phyloP scores from a whole-genome alignment of 2,113 vertebrate species.

The Mobula hypostoma region DNA sequence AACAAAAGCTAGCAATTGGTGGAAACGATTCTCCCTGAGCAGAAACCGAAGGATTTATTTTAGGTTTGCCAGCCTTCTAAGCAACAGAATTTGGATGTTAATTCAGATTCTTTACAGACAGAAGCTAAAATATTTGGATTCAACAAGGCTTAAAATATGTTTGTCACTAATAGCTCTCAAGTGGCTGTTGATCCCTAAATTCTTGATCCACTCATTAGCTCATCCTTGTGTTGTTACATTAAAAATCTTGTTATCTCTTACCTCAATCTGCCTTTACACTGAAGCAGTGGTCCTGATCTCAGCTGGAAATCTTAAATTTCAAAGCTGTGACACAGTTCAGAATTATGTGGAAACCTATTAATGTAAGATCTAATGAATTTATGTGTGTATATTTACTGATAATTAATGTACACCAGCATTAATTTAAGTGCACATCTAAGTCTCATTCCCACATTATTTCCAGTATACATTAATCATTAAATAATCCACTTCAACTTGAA shows the following conservation, averaged over 20 bases:
- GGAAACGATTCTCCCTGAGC: neutral
- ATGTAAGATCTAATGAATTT: neutral
- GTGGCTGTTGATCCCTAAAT: neutral
- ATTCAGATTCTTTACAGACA: neutral
- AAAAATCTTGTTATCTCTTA: neutral
- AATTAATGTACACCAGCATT: neutral
- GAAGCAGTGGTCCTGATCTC: neutral
- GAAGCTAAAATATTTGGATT: neutral
- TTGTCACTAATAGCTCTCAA: neutral
- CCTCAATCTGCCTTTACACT: neutral
- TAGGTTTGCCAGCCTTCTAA: neutral
- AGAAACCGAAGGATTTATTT: neutral
- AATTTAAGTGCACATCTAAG: constrained; percentile 23
- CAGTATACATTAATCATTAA: constrained; percentile 10
- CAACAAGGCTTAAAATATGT: neutral
- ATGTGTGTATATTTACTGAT: neutral
- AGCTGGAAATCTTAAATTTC: neutral
- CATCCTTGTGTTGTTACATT: neutral
- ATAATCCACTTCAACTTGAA: constrained; percentile 9
- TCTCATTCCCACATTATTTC: neutral
- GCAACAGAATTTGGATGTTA: neutral
- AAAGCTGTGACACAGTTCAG: neutral
- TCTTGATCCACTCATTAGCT: too few species aligned
- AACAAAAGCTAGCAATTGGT: neutral
- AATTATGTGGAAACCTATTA: neutral